These are phyloP conservation scores for Candoia aspera DNA, from an alignment of 2,113 vertebrate species.

Conservation along the genomic window DNA sequence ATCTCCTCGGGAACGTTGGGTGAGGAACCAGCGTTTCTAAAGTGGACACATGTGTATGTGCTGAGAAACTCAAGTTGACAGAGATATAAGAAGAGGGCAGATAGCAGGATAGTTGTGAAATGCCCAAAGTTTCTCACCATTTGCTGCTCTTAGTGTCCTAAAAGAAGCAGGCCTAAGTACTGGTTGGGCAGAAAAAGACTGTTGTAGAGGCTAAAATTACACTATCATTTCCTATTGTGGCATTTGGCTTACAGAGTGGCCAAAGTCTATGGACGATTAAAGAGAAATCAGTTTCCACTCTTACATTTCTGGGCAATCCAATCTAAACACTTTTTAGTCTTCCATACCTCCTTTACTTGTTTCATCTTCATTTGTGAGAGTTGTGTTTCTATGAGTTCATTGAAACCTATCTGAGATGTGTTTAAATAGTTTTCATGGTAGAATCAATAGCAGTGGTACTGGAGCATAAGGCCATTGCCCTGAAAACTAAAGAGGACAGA, in stretches of 20 bases:
- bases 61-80: fast-evolving
- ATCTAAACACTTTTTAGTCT: not conserved
- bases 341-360: not conserved
- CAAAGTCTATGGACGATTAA: not conserved
- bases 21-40: not conserved
- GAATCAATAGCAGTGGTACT: not conserved
- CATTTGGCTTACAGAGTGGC: not conserved
- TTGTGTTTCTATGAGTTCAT: not conserved
- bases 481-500: not conserved
- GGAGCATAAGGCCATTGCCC: not conserved
- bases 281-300: not conserved
- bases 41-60: not conserved
- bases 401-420: not conserved
- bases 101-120: not conserved
- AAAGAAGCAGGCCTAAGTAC: not conserved
- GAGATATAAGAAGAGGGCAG: not conserved
- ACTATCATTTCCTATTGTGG: not conserved
- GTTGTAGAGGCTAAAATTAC: not conserved
- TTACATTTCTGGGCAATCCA: not conserved
- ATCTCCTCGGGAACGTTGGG: not conserved
- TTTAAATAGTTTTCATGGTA: not conserved
- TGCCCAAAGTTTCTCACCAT: not conserved
- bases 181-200: not conserved
- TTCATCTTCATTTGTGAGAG: not conserved
- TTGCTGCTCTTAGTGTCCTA: not conserved